Conservation (phyloP, 2,113 vertebrate genomes). For the Cyrtonyx montezumae region DNA sequence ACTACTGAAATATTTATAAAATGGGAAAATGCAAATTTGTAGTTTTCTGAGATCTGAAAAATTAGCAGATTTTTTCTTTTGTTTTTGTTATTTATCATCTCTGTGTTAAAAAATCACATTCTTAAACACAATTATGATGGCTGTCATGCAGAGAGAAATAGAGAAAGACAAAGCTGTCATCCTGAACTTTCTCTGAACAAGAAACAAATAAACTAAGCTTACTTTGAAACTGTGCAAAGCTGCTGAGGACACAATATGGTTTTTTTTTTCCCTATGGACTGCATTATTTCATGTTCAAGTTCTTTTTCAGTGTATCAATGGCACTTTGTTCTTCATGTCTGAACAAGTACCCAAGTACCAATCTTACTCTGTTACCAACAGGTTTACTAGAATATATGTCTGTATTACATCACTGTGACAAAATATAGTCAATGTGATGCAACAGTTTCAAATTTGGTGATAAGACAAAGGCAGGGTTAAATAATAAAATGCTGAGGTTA, state of each 20-base stretch:
- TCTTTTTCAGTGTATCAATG: neutral
- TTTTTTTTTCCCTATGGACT: neutral
- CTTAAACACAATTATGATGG: neutral
- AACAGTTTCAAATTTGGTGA: neutral
- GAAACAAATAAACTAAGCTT: neutral
- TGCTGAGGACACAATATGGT: neutral
- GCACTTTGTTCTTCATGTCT: neutral
- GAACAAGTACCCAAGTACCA: neutral
- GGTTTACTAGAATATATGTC: neutral
- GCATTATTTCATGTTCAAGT: neutral
- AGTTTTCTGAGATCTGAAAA: neutral
- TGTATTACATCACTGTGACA: neutral
- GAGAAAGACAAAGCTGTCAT: neutral
- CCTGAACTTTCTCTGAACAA: neutral
- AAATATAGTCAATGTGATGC: rapidly evolving
- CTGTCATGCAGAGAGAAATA: neutral
- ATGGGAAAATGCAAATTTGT: neutral
- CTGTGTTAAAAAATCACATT: neutral
- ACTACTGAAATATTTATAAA: neutral
- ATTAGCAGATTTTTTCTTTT: neutral
- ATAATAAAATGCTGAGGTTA: neutral
- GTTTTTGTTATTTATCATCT: neutral
- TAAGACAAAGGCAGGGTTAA: neutral
- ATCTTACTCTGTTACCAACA: neutral
- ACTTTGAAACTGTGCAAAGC: neutral